Base-by-base conservation (phyloP, 2,888 invertebrate genomes). In the Tryphoninae sp. region DNA sequence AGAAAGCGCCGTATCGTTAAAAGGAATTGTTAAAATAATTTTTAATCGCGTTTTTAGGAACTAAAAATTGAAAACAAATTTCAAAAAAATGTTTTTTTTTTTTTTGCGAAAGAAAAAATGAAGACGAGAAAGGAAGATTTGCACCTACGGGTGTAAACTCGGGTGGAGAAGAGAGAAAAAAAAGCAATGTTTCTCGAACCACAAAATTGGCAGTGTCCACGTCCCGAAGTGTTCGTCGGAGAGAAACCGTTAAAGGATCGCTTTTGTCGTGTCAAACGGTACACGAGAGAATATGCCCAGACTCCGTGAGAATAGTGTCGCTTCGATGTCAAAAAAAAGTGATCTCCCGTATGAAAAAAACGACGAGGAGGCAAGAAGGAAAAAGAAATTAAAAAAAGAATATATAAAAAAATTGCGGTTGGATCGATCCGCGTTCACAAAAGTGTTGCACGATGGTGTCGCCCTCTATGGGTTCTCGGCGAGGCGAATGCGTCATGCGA, bases 261-360 rank as follows among this genome's bases (percentile, higher is more conserved):
- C 16, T 59, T 80, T 80, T 80, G 80, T 77, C 77, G 33, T 33
- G 51, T 45, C 40, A 53, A 72, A 72, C 80, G 62, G 16, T 19
- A 33, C 11, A 51, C 9, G 40, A 42, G 51, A 64, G 53, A 22
- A 64, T 45, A 33, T 13, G 19, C 8, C 16, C 74, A 76, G 67
- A 68, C 58, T 79, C 72, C 82, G 79, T 82, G 82, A 82, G 82
- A 82, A 82, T 76, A 82, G 82, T 82, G 82, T 76, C 79, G 68
- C 16, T 73, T 73, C 62, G 72, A 67, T 51, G 42, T n/a, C 67
- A 55, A 76, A 69, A 62, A 19, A 51, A 1, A 22, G 2, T 55
- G 11, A 45, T 45, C 45, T 45, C 13, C 2, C 45, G 45, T 33
- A 33, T 1, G 33, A 33, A 33, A 33, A 33, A 33, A 33, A 33